phyloP scores from a whole-genome alignment of 2,113 vertebrate genomes.

The Toxotes jaculatrix region DNA sequence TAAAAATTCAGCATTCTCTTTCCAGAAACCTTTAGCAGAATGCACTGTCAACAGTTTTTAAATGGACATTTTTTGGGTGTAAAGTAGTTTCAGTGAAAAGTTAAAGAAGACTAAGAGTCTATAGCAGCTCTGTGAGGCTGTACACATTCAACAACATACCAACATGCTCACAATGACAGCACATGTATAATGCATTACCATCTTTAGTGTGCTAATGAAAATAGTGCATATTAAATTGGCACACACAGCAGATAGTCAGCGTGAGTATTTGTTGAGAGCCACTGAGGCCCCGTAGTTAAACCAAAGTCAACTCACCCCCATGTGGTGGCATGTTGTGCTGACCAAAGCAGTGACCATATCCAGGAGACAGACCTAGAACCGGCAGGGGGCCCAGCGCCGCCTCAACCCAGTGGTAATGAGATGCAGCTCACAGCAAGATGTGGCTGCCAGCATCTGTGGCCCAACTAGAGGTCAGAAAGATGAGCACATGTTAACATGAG shows the following conservation, averaged over 20 bases:
- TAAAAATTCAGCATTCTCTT: conserved; percentile 1
- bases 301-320: conserved; percentile 33
- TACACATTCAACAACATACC: background rate
- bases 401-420: conserved; percentile 65
- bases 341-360: conserved; percentile 54
- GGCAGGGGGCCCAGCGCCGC: conserved; percentile 44
- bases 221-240: background rate
- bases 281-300: conserved; percentile 2
- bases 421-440: conserved; percentile 68
- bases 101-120: background rate
- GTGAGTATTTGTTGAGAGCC: background rate
- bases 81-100: background rate
- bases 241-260: background rate
- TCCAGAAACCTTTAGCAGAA: background rate
- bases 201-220: background rate
- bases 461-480: conserved; percentile 68
- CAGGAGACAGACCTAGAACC: conserved; percentile 9
- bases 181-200: no score
- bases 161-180: background rate
- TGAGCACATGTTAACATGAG: conserved; percentile 67
- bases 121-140: background rate
- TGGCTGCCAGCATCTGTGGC: conserved; percentile 62
- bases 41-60: conserved; percentile 5
- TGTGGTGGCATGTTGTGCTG: conserved; percentile 53
- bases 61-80: background rate